These are phyloP conservation scores for Ovis aries DNA, from an alignment of 2,113 vertebrate species.

Conservation along the genomic window DNA sequence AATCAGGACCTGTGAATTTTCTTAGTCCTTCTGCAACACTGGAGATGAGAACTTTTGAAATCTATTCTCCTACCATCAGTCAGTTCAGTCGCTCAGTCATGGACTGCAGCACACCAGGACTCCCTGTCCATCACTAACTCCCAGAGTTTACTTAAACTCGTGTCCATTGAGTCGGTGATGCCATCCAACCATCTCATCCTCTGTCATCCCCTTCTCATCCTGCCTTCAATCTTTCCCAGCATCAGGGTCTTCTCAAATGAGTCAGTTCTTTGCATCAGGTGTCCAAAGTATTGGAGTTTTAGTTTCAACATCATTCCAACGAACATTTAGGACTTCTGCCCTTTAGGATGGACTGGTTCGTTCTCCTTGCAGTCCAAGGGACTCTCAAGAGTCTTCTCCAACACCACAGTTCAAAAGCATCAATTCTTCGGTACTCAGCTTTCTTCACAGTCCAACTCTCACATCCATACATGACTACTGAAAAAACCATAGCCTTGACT, in stretches of 20 bases:
- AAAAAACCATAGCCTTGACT: neutral
- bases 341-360: neutral
- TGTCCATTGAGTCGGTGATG: neutral
- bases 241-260: neutral
- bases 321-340: neutral
- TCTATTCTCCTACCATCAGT: neutral
- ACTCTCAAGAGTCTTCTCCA: neutral
- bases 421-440: neutral
- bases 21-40: neutral
- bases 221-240: neutral
- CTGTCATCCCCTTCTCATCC: neutral
- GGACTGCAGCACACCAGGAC: neutral
- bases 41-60: neutral
- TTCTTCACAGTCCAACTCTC: neutral
- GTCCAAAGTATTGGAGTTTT: neutral
- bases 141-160: neutral
- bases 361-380: neutral
- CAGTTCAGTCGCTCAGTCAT: neutral
- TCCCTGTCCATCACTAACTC: neutral
- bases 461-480: neutral
- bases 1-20: neutral
- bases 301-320: neutral
- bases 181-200: neutral
- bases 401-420: neutral
- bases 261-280: neutral